Conservation (phyloP, 2,888 invertebrate species). For the Onchidella celtica region DNA sequence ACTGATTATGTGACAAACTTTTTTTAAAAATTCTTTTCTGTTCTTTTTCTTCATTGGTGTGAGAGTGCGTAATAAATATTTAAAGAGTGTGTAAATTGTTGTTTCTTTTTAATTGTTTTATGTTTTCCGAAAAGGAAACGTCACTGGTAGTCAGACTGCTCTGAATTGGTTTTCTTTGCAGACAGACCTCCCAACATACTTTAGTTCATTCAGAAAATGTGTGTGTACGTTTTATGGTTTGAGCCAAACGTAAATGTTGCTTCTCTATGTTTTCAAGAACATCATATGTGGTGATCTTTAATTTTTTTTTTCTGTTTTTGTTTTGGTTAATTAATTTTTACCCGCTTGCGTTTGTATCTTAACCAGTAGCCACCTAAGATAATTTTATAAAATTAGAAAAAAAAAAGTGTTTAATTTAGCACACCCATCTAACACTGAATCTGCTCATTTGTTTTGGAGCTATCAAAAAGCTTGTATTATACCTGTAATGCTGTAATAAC, state of each 20-base stretch:
- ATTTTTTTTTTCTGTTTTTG: neutral
- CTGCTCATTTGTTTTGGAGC: no score
- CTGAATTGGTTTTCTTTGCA: neutral
- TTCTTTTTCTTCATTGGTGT: neutral
- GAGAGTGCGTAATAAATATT: constrained; percentile 18
- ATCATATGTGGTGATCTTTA: no score
- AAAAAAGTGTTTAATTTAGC: neutral
- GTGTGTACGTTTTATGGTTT: neutral
- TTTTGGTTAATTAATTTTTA: neutral
- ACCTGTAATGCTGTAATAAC: no score
- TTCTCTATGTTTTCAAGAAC: no score
- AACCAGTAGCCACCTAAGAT: neutral
- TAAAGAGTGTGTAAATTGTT: neutral
- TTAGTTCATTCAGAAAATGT: neutral
- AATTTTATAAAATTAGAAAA: neutral
- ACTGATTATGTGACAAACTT: neutral
- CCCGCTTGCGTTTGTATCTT: neutral
- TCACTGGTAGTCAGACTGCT: neutral
- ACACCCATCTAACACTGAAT: no score
- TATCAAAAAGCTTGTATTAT: no score
- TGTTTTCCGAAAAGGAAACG: no score
- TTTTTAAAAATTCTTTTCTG: no score
- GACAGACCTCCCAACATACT: neutral
- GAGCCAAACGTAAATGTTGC: neutral
- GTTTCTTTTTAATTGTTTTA: neutral